Evolutionary conservation across 2,888 invertebrate genomes (phyloP), one percentile per base, ranked within the genome.

Genomic region (Drosophila recens): DNA sequence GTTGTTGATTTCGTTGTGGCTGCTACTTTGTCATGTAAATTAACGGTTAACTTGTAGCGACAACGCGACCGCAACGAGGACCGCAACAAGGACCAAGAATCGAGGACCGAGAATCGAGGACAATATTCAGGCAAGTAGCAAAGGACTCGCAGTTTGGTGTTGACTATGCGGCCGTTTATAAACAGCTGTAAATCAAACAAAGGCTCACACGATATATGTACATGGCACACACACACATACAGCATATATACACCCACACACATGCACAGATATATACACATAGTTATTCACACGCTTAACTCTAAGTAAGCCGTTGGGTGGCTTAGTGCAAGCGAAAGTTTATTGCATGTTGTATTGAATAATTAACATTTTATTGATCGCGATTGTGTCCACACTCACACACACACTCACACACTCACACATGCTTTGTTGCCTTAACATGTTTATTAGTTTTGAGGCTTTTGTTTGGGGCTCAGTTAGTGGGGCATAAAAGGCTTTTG

Each of bases 321-420:
- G 78, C 69, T 84, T 74, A 77, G 71, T 67, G 67, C 54, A 45
- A 73, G 74, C 65, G 70, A 77, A 75, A 77, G 79, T 79, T 81
- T 87, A 80, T 82, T 67, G 73, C 76, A 68, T 72, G 82, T 74
- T 74, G 72, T 76, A 82, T 75, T 90, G 80, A 91, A 90, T 91
- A 90, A 86, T 89, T 90, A 82, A 91, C 76, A 38, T 75, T 88
- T 88, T 90, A 91, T 91, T 84, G 90, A 90, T 82, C 79, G 88
- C 74, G 72, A 71, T 80, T 70, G 69, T 57, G 67, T 54, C 53
- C 58, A 56, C 59, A 62, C 63, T 33, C 27, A 45, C 34, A 53
- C 33, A 46, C 56, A 42, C 20, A 63, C 23, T 45, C 59, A 62
- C 63, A 36, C 27, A 45, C 27, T 63, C 46, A 38, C 30, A 53